These are phyloP conservation scores for Reinhardtius hippoglossoides DNA, from an alignment of 2,113 vertebrate genomes.

Conservation along the genomic window DNA sequence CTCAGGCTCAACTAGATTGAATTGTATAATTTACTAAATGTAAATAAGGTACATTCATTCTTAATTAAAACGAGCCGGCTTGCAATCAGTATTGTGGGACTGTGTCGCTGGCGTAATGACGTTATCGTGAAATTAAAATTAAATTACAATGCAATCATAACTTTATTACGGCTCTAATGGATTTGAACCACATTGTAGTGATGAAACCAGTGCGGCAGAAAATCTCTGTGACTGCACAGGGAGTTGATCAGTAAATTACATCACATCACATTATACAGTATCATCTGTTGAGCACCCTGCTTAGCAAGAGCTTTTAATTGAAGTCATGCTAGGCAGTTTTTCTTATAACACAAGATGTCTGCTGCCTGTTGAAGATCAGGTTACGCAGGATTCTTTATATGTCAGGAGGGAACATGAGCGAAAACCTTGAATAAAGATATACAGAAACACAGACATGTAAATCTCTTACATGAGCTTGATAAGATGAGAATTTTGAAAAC, in stretches of 20 bases:
- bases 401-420: no score
- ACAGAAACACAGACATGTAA: no score
- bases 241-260: conserved; percentile 17
- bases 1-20: conserved; percentile 5
- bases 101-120: conserved; percentile 3
- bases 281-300: not conserved
- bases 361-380: no score
- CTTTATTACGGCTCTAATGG: conserved; percentile 37
- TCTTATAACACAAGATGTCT: not conserved
- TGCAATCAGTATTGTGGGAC: conserved; percentile 12
- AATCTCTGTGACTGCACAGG: not conserved
- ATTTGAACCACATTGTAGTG: conserved; percentile 24
- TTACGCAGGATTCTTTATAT: no score
- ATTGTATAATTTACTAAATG: conserved; percentile 12
- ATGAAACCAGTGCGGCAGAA: conserved; percentile 11
- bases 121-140: conserved; percentile 22
- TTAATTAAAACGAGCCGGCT: conserved; percentile 27
- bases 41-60: conserved; percentile 20
- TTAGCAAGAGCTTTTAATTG: not conserved
- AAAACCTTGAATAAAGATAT: no score
- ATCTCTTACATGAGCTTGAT: no score
- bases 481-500: no score
- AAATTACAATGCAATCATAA: conserved; percentile 43
- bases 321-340: not conserved
- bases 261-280: not conserved